Percentiles rank a stretch among this genome's conserved stretches.
phyloP scores from a whole-genome alignment of 2,113 vertebrate genomes.

The Poeciliopsis prolifica region DNA sequence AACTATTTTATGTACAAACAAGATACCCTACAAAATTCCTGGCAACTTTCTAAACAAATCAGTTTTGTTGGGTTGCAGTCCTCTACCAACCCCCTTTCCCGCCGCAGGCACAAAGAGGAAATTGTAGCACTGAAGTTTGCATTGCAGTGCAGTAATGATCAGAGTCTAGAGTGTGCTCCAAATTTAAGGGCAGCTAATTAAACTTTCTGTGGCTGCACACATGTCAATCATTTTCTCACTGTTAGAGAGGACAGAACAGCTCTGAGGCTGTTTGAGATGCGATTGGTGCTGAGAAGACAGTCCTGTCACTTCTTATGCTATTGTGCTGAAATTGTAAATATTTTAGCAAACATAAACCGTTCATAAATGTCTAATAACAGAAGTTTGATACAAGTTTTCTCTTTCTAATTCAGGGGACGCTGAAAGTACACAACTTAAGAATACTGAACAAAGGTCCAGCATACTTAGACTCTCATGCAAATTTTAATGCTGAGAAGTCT shows the following conservation, averaged over 20 bases:
- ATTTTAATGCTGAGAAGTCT: background rate
- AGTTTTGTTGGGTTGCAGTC: background rate
- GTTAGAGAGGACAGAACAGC: background rate
- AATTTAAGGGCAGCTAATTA: constrained; percentile 10
- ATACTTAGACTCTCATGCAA: background rate
- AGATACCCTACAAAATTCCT: background rate
- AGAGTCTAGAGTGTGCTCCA: constrained; percentile 1
- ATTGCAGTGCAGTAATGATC: constrained; percentile 6
- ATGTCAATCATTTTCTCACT: background rate
- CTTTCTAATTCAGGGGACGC: background rate
- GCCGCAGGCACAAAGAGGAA: constrained; percentile 4
- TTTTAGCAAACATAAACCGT: too few relatives aligned
- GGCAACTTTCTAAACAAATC: constrained; percentile 7
- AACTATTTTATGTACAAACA: background rate
- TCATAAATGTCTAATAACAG: background rate
- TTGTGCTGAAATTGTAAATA: too few relatives aligned
- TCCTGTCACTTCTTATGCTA: background rate
- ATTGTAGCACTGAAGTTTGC: constrained; percentile 8
- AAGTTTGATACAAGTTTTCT: background rate
- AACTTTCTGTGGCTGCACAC: constrained; percentile 6
- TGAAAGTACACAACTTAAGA: background rate
- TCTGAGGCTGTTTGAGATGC: background rate
- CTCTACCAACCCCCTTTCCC: background rate
- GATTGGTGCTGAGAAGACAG: background rate
- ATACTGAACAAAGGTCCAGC: background rate